Base-by-base conservation (phyloP, 2,888 invertebrate genomes). In the Mythimna lalbum region DNA sequence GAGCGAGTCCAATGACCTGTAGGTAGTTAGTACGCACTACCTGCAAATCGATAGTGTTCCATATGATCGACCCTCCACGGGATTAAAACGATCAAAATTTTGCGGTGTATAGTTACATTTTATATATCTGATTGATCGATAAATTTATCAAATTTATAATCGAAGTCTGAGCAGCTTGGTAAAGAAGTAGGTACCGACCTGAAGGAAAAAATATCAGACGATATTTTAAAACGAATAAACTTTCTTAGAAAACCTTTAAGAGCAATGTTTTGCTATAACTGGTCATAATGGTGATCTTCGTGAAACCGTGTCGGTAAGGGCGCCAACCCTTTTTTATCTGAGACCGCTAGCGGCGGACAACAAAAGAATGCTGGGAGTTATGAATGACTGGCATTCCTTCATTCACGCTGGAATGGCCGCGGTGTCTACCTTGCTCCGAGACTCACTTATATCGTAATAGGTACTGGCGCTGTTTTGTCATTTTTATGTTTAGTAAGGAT, bases 371-470 rank as follows among this genome's bases (percentile, higher is more conserved):
- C 73, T 77, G 66, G 69, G 74, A 72, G 79, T 80, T 82, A 84
- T 88, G 86, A 88, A 87, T 88, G 88, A 84, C 84, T 82, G 75
- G 81, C 79, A 80, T 86, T 83, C 86, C 80, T 63, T 76, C 87
- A 88, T 89, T 89, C 86, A 88, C 81, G 69, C 59, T 50, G 63
- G 43, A 53, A 47, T 47, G 66, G 66, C 68, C 79, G 70, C 70
- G 65, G 64, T 72, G 72, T 77, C 80, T 83, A 73, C 77, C 74
- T 71, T 69, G 75, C 55, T 76, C 64, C 71, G 23, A 49, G 70
- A 72, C 69, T 82, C 69, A 68, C 59, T 66, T 63, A 67, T 74
- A 64, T 65, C 60, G 63, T 59, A 17, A 43, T 60, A n/a, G n/a
- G n/a, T n/a, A 67, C 57, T 63, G 36, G 53, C 21, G 47, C 43